phyloP scores from a whole-genome alignment of 2,113 vertebrate species.

The Chinchilla lanigera region DNA sequence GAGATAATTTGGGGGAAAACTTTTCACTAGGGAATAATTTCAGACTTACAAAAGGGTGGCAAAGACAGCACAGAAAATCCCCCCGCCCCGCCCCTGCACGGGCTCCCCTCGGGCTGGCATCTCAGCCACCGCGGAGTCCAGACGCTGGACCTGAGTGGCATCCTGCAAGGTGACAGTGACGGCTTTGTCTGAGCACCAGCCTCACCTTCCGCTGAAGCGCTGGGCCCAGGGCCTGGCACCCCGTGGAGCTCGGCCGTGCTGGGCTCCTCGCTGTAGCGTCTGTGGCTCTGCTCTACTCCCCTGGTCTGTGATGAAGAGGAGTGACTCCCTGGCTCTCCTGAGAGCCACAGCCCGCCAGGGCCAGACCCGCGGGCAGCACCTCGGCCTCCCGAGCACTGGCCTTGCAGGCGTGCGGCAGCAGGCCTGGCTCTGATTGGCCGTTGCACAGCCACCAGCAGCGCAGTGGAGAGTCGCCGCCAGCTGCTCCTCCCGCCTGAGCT shows the following conservation, averaged over 20 bases:
- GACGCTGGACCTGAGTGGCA: neutral
- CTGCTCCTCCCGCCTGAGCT: neutral
- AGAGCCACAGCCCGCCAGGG: neutral
- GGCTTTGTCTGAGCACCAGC: neutral
- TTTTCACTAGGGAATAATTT: neutral
- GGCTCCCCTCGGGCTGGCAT: neutral
- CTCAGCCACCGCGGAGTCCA: neutral
- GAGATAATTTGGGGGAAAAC: neutral
- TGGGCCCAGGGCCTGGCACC: too few species aligned
- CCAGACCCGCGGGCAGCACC: fast-evolving
- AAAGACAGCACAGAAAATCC: neutral
- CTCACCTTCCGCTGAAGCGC: neutral
- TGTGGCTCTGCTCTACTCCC: neutral
- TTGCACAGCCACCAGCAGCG: fast-evolving
- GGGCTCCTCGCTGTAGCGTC: neutral
- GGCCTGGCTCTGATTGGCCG: neutral
- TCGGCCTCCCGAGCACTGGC: neutral
- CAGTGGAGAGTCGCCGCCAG: neutral
- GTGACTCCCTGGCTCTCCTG: too few species aligned
- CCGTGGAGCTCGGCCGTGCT: neutral
- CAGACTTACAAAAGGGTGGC: neutral
- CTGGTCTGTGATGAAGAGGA: neutral
- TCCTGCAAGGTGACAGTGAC: neutral
- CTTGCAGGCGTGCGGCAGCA: neutral
- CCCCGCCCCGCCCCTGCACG: neutral